A percentile compares a stretch with the other conserved stretches of the same genome.
These are phyloP conservation scores for Linyphia triangularis DNA, from an alignment of 2,888 invertebrate genomes.

Conservation along the genomic window DNA sequence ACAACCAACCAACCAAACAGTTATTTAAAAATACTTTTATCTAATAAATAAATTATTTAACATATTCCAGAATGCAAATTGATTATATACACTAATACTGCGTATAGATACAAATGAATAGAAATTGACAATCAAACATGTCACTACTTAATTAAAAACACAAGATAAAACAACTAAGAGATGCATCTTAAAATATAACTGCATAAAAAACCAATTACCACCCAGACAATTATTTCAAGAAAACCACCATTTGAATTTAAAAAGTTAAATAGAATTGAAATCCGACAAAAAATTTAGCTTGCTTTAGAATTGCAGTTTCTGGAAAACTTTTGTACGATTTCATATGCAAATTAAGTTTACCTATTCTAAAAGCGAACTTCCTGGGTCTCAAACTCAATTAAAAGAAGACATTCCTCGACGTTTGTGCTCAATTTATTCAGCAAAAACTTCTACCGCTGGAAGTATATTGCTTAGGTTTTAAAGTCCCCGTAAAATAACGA, in stretches of 20 bases:
- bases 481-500: not conserved
- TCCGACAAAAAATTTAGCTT: not conserved
- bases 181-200: not conserved
- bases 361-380: not conserved
- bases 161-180: not conserved
- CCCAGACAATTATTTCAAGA: not conserved
- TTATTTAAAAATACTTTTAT: too few relatives aligned
- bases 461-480: not conserved
- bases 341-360: conserved; percentile 5
- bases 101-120: too few relatives aligned
- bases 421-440: not conserved
- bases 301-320: not conserved
- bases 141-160: too few relatives aligned
- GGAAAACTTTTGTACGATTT: not conserved
- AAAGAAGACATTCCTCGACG: not conserved
- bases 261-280: not conserved
- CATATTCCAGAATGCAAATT: too few relatives aligned
- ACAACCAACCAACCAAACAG: too few relatives aligned
- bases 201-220: not conserved
- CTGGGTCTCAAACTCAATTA: not conserved
- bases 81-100: too few relatives aligned
- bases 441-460: not conserved
- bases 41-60: too few relatives aligned
- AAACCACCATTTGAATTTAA: not conserved
- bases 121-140: too few relatives aligned